phyloP scores from a whole-genome alignment of 1,140 invertebrate genomes.

The Psilanteris sp. region DNA sequence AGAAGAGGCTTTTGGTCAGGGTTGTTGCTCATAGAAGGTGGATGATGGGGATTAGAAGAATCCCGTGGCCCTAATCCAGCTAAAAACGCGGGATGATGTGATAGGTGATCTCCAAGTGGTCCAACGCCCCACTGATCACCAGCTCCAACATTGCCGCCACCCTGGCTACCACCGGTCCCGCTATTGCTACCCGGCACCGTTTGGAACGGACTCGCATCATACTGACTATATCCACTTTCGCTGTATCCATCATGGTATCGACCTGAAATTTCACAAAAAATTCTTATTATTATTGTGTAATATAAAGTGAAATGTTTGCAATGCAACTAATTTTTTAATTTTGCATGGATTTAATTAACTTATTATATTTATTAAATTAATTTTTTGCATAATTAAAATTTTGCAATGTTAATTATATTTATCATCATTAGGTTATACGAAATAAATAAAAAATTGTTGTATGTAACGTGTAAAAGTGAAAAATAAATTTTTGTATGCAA shows the following conservation, averaged over 20 bases:
- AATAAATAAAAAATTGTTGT: no score
- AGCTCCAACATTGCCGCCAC: slow-evolving; percentile 77
- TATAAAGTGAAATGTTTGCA: no score
- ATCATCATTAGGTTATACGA: no score
- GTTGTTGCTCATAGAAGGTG: slow-evolving; percentile 77
- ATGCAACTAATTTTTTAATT: no score
- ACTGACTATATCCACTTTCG: slow-evolving; percentile 83
- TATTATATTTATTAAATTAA: no score
- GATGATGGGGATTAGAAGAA: slow-evolving; percentile 77
- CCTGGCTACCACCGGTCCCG: slow-evolving; percentile 81
- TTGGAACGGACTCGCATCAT: slow-evolving; percentile 88
- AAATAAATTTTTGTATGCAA: no score
- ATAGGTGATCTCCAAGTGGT: slow-evolving; percentile 79
- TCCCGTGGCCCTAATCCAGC: slow-evolving; percentile 79
- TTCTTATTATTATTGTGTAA: no score
- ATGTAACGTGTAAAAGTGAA: no score
- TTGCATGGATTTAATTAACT: no score
- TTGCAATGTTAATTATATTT: no score
- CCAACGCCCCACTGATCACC: slow-evolving; percentile 77
- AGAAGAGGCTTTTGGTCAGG: slow-evolving; percentile 87
- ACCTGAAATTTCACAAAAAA: slow-evolving; percentile 68
- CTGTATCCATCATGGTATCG: slow-evolving; percentile 85
- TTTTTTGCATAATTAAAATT: no score
- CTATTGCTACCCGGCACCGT: slow-evolving; percentile 86
- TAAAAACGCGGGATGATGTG: slow-evolving; percentile 84